A percentile compares a stretch with the other conserved stretches of the same genome.
Evolutionary conservation across 2,113 vertebrate genomes (phyloP).

Genomic region (Crotalus viridis): DNA sequence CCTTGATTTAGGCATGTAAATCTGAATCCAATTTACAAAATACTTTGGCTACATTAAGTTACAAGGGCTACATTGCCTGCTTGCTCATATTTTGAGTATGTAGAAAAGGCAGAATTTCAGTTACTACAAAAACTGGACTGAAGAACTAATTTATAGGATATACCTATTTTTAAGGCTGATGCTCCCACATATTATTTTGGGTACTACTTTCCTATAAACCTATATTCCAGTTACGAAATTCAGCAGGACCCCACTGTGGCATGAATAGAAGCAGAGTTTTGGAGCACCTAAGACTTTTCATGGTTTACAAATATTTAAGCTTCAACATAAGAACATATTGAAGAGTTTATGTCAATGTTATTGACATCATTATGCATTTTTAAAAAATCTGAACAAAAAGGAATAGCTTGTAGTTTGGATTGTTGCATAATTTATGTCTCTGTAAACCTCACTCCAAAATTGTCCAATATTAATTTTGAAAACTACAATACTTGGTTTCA

Average conservation of each 20-base stretch:
- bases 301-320: background rate
- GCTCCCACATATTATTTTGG: background rate
- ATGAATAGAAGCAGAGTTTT: background rate
- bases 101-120: background rate
- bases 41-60: background rate
- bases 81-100: background rate
- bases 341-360: background rate
- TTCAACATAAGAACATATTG: background rate
- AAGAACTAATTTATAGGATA: background rate
- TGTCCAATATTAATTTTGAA: constrained; percentile 1
- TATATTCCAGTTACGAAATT: background rate
- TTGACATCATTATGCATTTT: background rate
- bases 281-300: background rate
- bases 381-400: background rate
- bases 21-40: background rate
- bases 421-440: constrained; percentile 19
- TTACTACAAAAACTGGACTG: background rate
- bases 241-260: background rate
- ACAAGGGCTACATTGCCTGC: background rate
- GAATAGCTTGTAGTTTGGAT: constrained; percentile 6
- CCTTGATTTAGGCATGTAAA: background rate
- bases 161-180: background rate
- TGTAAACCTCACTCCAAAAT: constrained; percentile 30
- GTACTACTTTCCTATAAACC: background rate
- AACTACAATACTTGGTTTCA: constrained; percentile 3